These are phyloP conservation scores for Myopa testacea DNA, from an alignment of 2,888 invertebrate genomes.

Conservation along the genomic window DNA sequence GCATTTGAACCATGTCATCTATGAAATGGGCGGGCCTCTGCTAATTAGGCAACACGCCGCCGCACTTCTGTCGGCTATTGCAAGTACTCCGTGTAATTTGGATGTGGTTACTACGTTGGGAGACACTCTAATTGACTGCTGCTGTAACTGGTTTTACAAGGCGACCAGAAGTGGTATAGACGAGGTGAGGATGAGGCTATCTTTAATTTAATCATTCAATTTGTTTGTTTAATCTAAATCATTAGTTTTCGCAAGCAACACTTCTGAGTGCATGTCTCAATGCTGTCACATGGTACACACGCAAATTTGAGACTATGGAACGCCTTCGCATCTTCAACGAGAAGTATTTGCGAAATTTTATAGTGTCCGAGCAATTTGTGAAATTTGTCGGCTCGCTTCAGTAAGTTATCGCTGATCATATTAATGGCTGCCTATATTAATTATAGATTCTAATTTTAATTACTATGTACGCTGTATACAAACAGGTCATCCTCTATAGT, in stretches of 20 bases:
- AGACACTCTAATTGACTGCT: conserved; percentile 61
- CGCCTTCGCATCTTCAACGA: conserved; percentile 57
- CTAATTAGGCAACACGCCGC: conserved; percentile 67
- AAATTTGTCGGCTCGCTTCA: conserved; percentile 54
- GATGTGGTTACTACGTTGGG: conserved; percentile 58
- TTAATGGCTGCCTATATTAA: conserved; percentile 1
- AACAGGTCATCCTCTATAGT: conserved; percentile 60
- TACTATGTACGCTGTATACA: background rate
- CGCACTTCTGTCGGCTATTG: conserved; percentile 60
- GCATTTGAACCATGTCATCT: conserved; percentile 65
- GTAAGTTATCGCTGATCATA: conserved; percentile 51
- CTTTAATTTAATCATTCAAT: background rate
- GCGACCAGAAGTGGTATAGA: conserved; percentile 57
- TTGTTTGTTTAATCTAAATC: conserved; percentile 18
- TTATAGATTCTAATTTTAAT: background rate
- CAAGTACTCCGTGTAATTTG: conserved; percentile 55
- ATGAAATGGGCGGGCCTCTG: conserved; percentile 62
- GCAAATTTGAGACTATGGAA: conserved; percentile 49
- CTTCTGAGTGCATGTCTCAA: conserved; percentile 61
- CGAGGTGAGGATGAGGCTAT: conserved; percentile 55
- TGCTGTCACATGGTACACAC: conserved; percentile 58
- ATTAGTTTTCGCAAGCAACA: conserved; percentile 65
- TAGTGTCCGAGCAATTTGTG: conserved; percentile 57
- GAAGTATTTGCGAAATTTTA: conserved; percentile 61
- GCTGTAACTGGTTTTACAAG: conserved; percentile 65